A percentile compares a stretch with the other conserved stretches of the same genome.
phyloP scores from a whole-genome alignment of 2,888 invertebrate genomes.

The Tethea ocularis region DNA sequence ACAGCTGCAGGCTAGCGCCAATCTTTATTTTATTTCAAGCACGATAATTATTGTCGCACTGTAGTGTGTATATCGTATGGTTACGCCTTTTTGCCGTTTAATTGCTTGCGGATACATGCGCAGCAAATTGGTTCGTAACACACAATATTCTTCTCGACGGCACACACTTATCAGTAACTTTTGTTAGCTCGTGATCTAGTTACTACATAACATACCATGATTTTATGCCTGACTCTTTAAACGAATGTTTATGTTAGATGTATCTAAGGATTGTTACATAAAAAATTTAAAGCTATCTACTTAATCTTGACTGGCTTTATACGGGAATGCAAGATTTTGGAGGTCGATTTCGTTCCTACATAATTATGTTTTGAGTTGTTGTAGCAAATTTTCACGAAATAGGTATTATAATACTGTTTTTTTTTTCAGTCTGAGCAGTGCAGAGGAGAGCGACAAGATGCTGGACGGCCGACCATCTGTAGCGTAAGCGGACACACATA shows the following conservation, averaged over 20 bases:
- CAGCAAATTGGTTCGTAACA: background rate
- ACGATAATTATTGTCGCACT: background rate
- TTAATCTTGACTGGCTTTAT: too few species aligned
- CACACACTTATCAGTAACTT: background rate
- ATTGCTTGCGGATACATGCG: slow-evolving; percentile 2
- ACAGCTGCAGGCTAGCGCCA: background rate
- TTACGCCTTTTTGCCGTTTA: background rate
- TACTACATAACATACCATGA: background rate
- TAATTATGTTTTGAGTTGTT: too few species aligned
- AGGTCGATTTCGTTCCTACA: too few species aligned
- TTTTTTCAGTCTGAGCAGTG: slow-evolving; percentile 84
- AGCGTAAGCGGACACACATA: slow-evolving; percentile 66
- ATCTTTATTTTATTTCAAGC: too few species aligned
- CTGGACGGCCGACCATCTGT: slow-evolving; percentile 89
- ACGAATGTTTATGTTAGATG: background rate
- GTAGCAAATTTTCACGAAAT: too few species aligned
- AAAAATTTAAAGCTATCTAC: too few species aligned
- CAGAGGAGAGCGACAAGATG: slow-evolving; percentile 90
- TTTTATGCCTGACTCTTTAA: background rate
- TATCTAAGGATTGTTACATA: too few species aligned
- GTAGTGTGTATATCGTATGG: background rate
- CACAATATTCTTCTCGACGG: background rate
- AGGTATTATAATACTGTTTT: slow-evolving; percentile 20
- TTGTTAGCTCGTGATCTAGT: background rate
- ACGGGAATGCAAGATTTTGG: too few species aligned